These are phyloP conservation scores for Catotricha subobsoleta DNA, from an alignment of 2,888 invertebrate species.

Conservation along the genomic window DNA sequence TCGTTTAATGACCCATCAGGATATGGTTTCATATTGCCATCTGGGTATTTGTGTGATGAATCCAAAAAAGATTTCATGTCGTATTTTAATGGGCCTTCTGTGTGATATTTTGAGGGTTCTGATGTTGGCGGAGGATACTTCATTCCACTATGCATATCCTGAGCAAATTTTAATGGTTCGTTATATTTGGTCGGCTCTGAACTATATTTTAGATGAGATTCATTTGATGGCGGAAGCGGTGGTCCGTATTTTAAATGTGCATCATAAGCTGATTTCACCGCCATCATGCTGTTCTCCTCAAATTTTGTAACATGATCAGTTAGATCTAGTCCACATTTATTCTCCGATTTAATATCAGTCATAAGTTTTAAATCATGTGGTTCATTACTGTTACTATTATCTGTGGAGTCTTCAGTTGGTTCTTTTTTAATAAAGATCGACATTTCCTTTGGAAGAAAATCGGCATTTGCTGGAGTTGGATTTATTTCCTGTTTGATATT, in stretches of 20 bases:
- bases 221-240: neutral
- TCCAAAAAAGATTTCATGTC: slow-evolving; percentile 27
- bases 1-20: slow-evolving; percentile 1
- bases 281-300: slow-evolving; percentile 12
- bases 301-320: neutral
- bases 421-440: slow-evolving; percentile 39
- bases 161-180: slow-evolving; percentile 23
- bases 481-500: slow-evolving; percentile 28
- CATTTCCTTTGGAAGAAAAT: slow-evolving; percentile 39
- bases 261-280: slow-evolving; percentile 20
- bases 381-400: slow-evolving; percentile 34
- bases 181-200: slow-evolving; percentile 24
- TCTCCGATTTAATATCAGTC: slow-evolving; percentile 39
- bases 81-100: slow-evolving; percentile 15
- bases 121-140: slow-evolving; percentile 29
- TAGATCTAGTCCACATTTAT: slow-evolving; percentile 13
- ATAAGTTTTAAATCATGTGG: slow-evolving; percentile 57
- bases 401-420: slow-evolving; percentile 29
- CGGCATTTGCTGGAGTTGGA: slow-evolving; percentile 30
- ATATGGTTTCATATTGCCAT: slow-evolving; percentile 15
- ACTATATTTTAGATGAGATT: slow-evolving; percentile 19
- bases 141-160: slow-evolving; percentile 27
- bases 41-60: slow-evolving; percentile 21
- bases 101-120: slow-evolving; percentile 13
- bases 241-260: slow-evolving; percentile 14